phyloP scores from a whole-genome alignment of 1,140 invertebrate species.

The Drosophila pallidifrons region DNA sequence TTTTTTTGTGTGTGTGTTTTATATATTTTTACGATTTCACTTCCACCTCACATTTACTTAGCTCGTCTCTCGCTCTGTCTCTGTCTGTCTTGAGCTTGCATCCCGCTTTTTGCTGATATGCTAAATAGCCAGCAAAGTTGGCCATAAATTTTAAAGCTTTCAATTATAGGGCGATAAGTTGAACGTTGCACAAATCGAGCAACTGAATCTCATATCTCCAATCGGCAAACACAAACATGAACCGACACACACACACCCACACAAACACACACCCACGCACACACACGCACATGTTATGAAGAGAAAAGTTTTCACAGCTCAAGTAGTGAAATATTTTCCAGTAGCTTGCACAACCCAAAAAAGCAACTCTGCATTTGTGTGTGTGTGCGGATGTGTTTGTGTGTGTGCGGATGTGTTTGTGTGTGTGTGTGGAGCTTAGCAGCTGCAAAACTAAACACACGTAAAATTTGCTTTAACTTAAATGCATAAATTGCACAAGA shows the following conservation, averaged over 20 bases:
- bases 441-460: constrained; percentile 56
- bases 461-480: constrained; percentile 56
- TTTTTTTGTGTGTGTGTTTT: neutral
- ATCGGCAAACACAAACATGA: constrained; percentile 30
- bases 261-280: neutral
- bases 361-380: constrained; percentile 16
- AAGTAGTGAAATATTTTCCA: constrained; percentile 59
- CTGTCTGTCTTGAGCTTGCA: too few species aligned
- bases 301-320: constrained; percentile 45
- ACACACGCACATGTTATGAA: constrained; percentile 6
- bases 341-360: constrained; percentile 51
- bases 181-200: constrained; percentile 55
- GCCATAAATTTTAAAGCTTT: constrained; percentile 74
- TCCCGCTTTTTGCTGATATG: constrained; percentile 25
- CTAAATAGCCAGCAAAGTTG: constrained; percentile 62
- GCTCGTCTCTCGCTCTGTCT: too few species aligned
- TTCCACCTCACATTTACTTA: neutral
- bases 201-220: constrained; percentile 28
- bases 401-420: constrained; percentile 6
- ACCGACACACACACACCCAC: constrained; percentile 2
- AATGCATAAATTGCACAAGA: constrained; percentile 71
- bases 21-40: constrained; percentile 29
- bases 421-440: constrained; percentile 27
- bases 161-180: constrained; percentile 75
- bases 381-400: neutral